Evolutionary conservation across 2,888 invertebrate genomes (phyloP), one percentile per base, ranked within the genome.

Genomic region (Ctena decussata): DNA sequence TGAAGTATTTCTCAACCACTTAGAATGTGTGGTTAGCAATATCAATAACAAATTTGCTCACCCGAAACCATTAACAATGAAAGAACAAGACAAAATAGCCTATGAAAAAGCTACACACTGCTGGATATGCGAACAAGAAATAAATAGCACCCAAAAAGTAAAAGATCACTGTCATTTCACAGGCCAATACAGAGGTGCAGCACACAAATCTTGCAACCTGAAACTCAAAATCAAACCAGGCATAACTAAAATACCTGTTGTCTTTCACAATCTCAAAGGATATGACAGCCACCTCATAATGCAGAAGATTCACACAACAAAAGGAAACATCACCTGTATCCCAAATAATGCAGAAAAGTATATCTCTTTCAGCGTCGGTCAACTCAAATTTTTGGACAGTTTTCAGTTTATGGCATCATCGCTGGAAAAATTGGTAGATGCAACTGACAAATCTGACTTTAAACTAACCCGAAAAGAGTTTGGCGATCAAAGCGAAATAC

Each of bases 281-380:
- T 80, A 84, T 35, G 75, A 80, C 77, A 73, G 65, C 39, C 79
- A 83, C 75, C 65, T 79, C 32, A 71, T 83, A 32, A 83, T 83
- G 79, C 76, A 83, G 37, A 30, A n/a, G 69, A 77, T 70, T 24
- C 60, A 46, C 32, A 70, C 11, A 24, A 27, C 35, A 18, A 69
- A 79, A 79, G 72, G 71, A 32, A 57, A 70, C 12, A 82, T 89
- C 35, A 65, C 60, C 11, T 86, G 90, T 35, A 89, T 91, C 73
- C 85, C 91, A 24, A 87, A 90, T 65, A 91, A 78, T 53, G 74
- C 79, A 41, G 89, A 90, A 85, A 91, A 87, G 35, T 91, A 89
- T 60, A 90, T 92, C 35, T 88, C 86, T 5, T 86, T 89, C 32
- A 60, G 39, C 80, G 89, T 77, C 84, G 80, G 27, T 84, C 93